These are phyloP conservation scores for Struthidea cinerea DNA, from an alignment of 2,113 vertebrate genomes.

Conservation along the genomic window DNA sequence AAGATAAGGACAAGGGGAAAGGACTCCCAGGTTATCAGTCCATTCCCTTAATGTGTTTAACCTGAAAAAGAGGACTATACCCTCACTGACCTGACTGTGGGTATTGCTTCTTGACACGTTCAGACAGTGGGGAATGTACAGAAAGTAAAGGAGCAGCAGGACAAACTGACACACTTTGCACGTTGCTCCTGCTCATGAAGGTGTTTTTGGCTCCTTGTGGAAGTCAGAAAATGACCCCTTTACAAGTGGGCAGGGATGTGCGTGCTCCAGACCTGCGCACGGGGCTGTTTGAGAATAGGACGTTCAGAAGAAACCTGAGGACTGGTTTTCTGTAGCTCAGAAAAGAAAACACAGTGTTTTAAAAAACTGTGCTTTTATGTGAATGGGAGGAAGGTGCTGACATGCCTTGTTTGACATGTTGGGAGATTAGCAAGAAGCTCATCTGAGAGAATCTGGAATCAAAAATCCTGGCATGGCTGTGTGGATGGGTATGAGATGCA, in stretches of 20 bases:
- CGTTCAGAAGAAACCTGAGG: not conserved
- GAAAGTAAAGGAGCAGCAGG: not conserved
- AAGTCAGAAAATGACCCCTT: not conserved
- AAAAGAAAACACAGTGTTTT: not conserved
- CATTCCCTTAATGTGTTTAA: not conserved
- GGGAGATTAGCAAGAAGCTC: not conserved
- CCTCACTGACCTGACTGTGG: fast-evolving
- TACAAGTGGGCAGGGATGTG: not conserved
- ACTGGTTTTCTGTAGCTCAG: not conserved
- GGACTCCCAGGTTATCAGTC: not conserved
- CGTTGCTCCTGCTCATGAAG: not conserved
- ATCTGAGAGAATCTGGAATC: not conserved
- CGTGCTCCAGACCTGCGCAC: fast-evolving
- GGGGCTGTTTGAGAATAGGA: not conserved
- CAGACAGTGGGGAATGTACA: not conserved
- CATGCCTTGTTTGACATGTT: fast-evolving
- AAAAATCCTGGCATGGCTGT: not conserved
- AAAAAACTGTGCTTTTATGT: not conserved
- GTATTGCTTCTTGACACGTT: not conserved
- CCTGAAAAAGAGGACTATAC: not conserved
- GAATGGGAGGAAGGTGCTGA: not conserved
- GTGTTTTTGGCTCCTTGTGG: not conserved
- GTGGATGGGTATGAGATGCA: not conserved
- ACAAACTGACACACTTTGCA: not conserved
- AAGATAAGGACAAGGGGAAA: not conserved